Evolutionary conservation across 2,888 invertebrate species (phyloP).

Genomic region (Halocaridina rubra): DNA sequence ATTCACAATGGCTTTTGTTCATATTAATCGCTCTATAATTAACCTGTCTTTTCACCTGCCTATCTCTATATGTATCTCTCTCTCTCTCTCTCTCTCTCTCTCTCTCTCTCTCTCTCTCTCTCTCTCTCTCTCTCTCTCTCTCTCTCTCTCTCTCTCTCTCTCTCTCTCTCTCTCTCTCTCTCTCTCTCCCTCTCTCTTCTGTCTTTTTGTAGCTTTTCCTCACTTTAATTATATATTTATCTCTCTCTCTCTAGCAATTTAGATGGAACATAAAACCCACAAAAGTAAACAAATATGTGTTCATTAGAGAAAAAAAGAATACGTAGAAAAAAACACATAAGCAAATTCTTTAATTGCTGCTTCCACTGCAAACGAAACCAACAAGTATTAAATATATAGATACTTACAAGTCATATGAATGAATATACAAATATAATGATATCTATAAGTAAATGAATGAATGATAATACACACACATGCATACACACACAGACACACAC

Average conservation of each 20-base stretch:
- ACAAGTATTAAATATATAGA: too few relatives aligned
- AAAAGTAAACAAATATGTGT: too few relatives aligned
- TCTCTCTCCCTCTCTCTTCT: not conserved
- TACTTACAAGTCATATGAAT: too few relatives aligned
- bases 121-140: not conserved
- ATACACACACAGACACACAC: slow-evolving; percentile 13
- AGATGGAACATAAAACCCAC: too few relatives aligned
- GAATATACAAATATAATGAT: too few relatives aligned
- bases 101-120: not conserved
- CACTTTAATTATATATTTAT: not conserved
- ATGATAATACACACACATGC: not conserved
- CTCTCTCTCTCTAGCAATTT: not conserved
- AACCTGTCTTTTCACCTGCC: not conserved
- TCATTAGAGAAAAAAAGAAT: too few relatives aligned
- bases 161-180: not conserved
- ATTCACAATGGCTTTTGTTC: too few relatives aligned
- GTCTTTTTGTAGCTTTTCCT: not conserved
- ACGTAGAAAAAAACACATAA: too few relatives aligned
- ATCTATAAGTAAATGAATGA: too few relatives aligned
- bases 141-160: not conserved
- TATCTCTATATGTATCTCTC: not conserved
- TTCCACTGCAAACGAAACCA: too few relatives aligned
- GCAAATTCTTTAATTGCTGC: too few relatives aligned
- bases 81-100: not conserved
- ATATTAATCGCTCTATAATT: too few relatives aligned